Evolutionary conservation across 2,113 vertebrate species (phyloP).

Genomic region (Erythrocercus mccallii): DNA sequence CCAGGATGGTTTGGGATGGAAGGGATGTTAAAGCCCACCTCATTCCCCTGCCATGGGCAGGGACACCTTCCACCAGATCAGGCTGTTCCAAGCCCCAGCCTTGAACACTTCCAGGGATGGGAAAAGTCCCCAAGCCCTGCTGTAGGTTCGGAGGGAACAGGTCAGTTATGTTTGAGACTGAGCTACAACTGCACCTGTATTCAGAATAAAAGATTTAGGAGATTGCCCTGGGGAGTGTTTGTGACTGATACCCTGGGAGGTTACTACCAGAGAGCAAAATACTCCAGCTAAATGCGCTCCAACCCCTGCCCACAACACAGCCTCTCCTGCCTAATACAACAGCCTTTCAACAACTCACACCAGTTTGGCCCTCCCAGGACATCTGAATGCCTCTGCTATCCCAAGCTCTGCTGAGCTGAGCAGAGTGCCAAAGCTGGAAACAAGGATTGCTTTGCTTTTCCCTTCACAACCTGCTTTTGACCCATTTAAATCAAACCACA

Average conservation of each 20-base stretch:
- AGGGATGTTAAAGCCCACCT: background rate
- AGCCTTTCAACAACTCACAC: background rate
- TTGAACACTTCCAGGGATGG: background rate
- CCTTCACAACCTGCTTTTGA: background rate
- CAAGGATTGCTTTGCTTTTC: background rate
- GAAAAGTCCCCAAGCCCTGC: background rate
- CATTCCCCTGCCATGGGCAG: background rate
- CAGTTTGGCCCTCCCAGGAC: background rate
- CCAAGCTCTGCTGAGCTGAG: background rate
- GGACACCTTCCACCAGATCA: background rate
- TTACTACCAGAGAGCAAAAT: background rate
- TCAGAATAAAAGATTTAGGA: background rate
- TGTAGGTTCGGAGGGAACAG: background rate
- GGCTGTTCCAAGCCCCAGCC: background rate
- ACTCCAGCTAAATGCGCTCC: background rate
- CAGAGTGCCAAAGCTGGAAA: background rate
- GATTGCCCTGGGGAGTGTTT: background rate
- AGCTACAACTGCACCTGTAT: background rate
- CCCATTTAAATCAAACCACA: background rate
- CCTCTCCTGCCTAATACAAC: background rate
- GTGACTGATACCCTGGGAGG: background rate
- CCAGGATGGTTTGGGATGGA: background rate
- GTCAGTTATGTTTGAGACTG: background rate
- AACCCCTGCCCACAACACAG: background rate
- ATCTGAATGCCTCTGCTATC: background rate